Evolutionary conservation across 2,113 vertebrate genomes (phyloP).

Genomic region (Bos taurus): DNA sequence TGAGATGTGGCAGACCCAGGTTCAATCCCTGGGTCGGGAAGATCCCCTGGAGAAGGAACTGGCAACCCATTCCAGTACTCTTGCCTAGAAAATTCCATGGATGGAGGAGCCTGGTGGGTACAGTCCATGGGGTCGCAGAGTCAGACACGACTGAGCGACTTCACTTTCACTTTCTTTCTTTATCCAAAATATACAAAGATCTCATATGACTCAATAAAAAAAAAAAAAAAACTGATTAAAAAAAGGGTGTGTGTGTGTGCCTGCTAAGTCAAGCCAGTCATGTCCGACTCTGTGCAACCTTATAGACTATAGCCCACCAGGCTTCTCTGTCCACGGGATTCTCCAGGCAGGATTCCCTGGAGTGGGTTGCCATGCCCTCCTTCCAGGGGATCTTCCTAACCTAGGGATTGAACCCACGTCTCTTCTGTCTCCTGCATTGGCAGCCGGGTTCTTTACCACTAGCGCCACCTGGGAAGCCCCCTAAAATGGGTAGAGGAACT

Average conservation of each 20-base stretch:
- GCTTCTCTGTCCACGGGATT: not conserved
- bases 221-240: not conserved
- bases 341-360: not conserved
- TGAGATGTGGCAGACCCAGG: not conserved
- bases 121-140: not conserved
- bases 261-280: not conserved
- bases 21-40: not conserved
- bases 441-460: not conserved
- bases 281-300: not conserved
- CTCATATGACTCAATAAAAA: not conserved
- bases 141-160: not conserved
- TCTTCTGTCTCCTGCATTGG: not conserved
- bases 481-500: not conserved
- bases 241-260: not conserved
- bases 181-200: not conserved
- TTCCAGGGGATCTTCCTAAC: not conserved
- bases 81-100: not conserved
- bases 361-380: not conserved
- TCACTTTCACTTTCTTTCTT: not conserved
- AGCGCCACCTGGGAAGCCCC: not conserved
- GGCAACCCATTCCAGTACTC: not conserved
- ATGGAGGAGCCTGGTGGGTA: not conserved
- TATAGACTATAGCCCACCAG: not conserved
- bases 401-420: accelerated
- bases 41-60: not conserved